Evolutionary conservation across 2,888 invertebrate species (phyloP), one percentile per base, ranked within the genome.

Genomic region (Melanostoma mellinum): DNA sequence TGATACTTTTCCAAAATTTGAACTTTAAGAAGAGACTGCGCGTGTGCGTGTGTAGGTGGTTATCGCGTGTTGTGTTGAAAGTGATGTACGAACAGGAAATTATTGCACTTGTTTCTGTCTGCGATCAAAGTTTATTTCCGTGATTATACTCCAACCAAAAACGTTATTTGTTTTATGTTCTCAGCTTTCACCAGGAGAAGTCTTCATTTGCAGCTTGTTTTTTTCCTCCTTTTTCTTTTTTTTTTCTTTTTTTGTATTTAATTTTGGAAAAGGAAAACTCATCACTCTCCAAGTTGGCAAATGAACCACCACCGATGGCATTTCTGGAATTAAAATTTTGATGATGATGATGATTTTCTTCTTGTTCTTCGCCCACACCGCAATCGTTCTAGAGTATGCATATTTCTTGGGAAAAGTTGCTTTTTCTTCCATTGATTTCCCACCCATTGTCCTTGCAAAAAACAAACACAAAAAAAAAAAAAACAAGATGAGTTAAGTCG

Each of bases 321-420:
- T 75, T 84, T 82, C 74, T 67, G 69, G 67, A 84, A 84, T 79
- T 84, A 84, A 84, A 84, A 84, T 79, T 69, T 60, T 79, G 73
- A 77, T 82, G 84, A 78, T 63, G 65, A 81, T 73, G 75, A 65
- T 69, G 67, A 63, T 63, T 50, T 58, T 30, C 60, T 48, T 69
- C 35, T 46, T 30, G 35, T 33, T 20, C 65, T 46, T 36, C 10
- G 32, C 33, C 33, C 8, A 48, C n/a, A 10, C 55, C 20, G 58
- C 40, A 58, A 53, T 48, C 50, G 50, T 78, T 35, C 73, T 58
- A 20, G 20, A 20, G 20, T 42, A 61, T 75, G 78, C 60, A 75
- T 69, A 50, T 53, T 63, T 78, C 78, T 68, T 78, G 72, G 56
- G 30, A 58, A 63, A 78, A 73, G 48, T 77, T 82, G 56, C 53